These are phyloP conservation scores for Lepus americanus DNA, from an alignment of 2,113 vertebrate genomes.

Conservation along the genomic window DNA sequence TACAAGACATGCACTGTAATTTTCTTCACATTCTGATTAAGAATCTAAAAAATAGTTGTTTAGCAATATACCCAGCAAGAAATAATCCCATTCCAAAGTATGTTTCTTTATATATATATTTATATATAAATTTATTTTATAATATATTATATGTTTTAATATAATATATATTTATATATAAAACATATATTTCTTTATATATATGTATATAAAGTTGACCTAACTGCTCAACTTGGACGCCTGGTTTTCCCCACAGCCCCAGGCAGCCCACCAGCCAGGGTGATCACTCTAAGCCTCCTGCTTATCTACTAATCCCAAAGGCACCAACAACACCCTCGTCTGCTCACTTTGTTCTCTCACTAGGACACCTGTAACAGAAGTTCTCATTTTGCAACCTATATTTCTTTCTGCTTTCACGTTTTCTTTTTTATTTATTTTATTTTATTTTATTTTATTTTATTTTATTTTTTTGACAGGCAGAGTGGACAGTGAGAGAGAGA, in stretches of 20 bases:
- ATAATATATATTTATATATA: no score
- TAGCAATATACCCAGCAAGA: neutral
- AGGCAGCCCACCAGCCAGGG: neutral
- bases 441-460: no score
- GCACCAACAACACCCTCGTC: rapidly evolving
- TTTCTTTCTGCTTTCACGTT: neutral
- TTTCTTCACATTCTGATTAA: neutral
- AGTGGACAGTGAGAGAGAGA: no score
- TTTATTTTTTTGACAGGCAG: no score
- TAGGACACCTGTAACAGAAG: neutral
- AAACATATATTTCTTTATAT: no score
- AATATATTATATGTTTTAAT: no score
- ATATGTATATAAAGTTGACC: no score
- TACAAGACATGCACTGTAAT: neutral
- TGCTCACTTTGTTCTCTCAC: neutral
- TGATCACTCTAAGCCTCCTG: no score
- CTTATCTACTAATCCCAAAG: neutral
- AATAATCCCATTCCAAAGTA: neutral
- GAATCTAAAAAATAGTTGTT: neutral
- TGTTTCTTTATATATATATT: neutral
- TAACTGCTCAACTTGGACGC: neutral
- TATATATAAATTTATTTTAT: no score
- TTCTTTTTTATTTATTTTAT: no score
- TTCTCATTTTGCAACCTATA: neutral
- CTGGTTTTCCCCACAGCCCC: neutral